A percentile compares a stretch with the other conserved stretches of the same genome.
Conservation (phyloP, 2,113 vertebrate species). For the Drymodes brunneopygia region DNA sequence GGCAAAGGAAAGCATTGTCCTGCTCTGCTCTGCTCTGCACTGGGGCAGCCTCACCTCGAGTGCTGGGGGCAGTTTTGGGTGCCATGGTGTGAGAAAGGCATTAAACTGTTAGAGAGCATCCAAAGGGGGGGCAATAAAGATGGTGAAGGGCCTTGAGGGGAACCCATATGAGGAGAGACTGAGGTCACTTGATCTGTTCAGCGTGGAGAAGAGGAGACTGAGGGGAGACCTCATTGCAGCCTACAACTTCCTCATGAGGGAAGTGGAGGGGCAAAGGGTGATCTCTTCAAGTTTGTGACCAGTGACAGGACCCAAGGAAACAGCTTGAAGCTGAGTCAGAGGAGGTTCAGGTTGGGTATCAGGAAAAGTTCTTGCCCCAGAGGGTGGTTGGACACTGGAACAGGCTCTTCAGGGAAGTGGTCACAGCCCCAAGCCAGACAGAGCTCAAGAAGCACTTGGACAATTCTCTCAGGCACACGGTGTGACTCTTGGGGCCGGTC, state of each 20-base stretch:
- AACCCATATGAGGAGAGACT: background rate
- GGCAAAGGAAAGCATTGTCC: background rate
- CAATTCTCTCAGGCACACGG: background rate
- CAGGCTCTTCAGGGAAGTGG: accelerated
- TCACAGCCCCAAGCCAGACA: background rate
- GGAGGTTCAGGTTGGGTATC: background rate
- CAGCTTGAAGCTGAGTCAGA: background rate
- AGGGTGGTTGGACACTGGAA: background rate
- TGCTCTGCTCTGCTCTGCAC: accelerated
- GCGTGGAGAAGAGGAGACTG: background rate
- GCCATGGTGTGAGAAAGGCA: background rate
- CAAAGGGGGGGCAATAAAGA: background rate
- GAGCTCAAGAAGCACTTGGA: background rate
- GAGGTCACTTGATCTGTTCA: background rate
- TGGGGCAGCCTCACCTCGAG: accelerated
- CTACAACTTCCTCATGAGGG: background rate
- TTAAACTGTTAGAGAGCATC: background rate
- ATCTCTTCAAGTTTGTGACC: background rate
- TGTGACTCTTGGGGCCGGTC: background rate
- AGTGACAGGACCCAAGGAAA: background rate
- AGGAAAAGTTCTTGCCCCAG: background rate
- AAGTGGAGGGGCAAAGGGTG: accelerated
- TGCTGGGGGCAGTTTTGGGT: background rate
- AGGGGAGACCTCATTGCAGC: background rate
- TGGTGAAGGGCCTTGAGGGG: background rate